phyloP scores from a whole-genome alignment of 1,140 invertebrate genomes.

The Anastrepha ludens region DNA sequence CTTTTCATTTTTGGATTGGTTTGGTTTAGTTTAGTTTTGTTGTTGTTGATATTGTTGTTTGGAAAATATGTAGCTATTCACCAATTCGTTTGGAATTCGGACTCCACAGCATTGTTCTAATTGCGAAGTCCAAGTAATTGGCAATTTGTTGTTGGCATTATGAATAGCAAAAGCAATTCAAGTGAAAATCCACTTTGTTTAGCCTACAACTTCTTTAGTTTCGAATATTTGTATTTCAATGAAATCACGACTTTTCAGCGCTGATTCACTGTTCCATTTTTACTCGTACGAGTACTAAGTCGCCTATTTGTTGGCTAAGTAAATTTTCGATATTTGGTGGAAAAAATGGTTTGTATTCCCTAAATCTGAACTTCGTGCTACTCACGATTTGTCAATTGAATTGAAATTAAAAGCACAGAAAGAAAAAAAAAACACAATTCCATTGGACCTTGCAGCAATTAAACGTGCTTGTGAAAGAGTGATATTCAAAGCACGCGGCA shows the following conservation, averaged over 20 bases:
- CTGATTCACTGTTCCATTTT: constrained; percentile 4
- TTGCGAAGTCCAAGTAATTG: constrained; percentile 48
- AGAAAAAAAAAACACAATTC: neutral
- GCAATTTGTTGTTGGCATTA: constrained; percentile 50
- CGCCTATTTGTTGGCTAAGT: neutral
- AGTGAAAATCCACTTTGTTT: constrained; percentile 14
- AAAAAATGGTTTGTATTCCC: constrained; percentile 17
- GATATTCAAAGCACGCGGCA: constrained; percentile 37
- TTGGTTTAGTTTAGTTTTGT: neutral
- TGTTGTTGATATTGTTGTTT: constrained; percentile 8
- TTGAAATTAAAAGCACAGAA: constrained; percentile 26
- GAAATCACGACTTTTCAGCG: constrained; percentile 42
- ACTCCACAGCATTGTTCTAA: constrained; percentile 42
- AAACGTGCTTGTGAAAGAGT: constrained; percentile 32
- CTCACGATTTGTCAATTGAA: constrained; percentile 53
- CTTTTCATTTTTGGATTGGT: neutral
- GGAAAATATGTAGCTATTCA: neutral
- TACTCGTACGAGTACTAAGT: neutral
- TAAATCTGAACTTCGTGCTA: constrained; percentile 11
- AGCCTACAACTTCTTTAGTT: constrained; percentile 50
- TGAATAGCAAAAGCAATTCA: constrained; percentile 27
- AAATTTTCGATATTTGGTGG: constrained; percentile 14
- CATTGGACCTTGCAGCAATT: constrained; percentile 24
- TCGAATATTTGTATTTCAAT: constrained; percentile 51
- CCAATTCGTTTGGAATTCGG: constrained; percentile 42